Base-by-base conservation (phyloP, 1,140 invertebrate species). In the Polypedilum pembai region DNA sequence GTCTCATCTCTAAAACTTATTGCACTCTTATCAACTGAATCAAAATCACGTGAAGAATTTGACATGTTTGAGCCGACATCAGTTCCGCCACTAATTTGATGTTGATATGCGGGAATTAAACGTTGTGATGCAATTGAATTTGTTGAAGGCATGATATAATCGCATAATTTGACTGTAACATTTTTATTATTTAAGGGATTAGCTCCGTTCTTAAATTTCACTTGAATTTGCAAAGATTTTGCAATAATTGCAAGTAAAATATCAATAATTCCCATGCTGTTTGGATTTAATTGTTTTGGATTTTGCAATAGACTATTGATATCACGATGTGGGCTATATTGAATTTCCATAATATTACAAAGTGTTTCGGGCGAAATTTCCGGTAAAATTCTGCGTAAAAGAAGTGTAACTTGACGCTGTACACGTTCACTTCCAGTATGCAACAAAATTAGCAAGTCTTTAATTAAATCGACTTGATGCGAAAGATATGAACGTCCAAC, bases 351-450 rank as follows among this genome's bases (percentile, higher is more conserved):
- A 8, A 94, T 87, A 75, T 85, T 86, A 0, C 87, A 88, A 63
- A 92, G 86, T 40, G 83, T 85, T 74, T 86, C 84, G 0, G 90
- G 90, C 8, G 89, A 87, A 15, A 95, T 91, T 83, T 94, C 91
- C 0, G 93, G 92, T n/a, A 96, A 80, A 75, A 96, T 93, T 78
- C 94, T 86, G 56, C 91, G 83, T 17, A 96, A 80, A 1, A 96
- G 83, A 3, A 91, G 89, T 21, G 88, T 92, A 18, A 98, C 94
- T 86, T 98, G 95, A 82, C 96, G 87, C 80, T 98, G 95, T 1
- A 98, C 94, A 75, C 96, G 85, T 72, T 95, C 94, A 76, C 95
- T 96, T 63, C 95, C 95, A 3, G 94, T 97, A 80, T 98, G 96
- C 10, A 98, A 83, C 7, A 98, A 83, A 75, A 90, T 91, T 2